Percentiles rank a stretch among this genome's conserved stretches.
phyloP scores from a whole-genome alignment of 2,888 invertebrate genomes.

The Drosophila subsilvestris region DNA sequence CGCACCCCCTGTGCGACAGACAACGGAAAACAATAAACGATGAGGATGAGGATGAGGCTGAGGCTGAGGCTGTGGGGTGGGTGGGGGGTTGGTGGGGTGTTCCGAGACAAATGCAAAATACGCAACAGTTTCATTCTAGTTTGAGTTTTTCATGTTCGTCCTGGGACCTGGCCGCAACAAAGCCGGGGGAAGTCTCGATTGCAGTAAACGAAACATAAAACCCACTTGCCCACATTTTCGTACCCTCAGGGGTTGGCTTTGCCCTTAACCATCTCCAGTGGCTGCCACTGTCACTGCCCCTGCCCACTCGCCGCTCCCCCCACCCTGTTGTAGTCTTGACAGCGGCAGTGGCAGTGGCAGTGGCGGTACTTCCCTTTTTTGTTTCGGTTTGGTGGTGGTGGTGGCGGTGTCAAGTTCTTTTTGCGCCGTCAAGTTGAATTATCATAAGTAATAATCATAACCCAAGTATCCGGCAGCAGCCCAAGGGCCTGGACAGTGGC shows the following conservation, averaged over 20 bases:
- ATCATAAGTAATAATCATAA: conserved; percentile 78
- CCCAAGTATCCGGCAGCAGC: conserved; percentile 46
- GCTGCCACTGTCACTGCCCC: neutral
- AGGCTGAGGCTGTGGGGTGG: too few species aligned
- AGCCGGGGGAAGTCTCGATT: conserved; percentile 55
- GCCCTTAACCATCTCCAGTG: neutral
- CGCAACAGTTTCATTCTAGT: conserved; percentile 66
- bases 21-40: conserved; percentile 72
- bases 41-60: conserved; percentile 9
- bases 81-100: neutral
- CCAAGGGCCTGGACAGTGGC: conserved; percentile 55
- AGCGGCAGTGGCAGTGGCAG: conserved; percentile 26
- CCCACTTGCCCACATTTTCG: conserved; percentile 50
- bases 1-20: conserved; percentile 67
- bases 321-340: conserved; percentile 44
- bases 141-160: conserved; percentile 71
- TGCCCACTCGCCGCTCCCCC: neutral
- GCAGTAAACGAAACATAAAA: conserved; percentile 56
- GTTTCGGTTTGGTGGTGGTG: conserved; percentile 30
- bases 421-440: conserved; percentile 72
- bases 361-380: conserved; percentile 9
- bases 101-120: conserved; percentile 68
- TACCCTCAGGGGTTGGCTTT: conserved; percentile 59
- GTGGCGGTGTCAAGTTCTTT: conserved; percentile 67
- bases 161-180: conserved; percentile 52